These are phyloP conservation scores for Agrotis ipsilon DNA, from an alignment of 2,888 invertebrate genomes.

Conservation along the genomic window DNA sequence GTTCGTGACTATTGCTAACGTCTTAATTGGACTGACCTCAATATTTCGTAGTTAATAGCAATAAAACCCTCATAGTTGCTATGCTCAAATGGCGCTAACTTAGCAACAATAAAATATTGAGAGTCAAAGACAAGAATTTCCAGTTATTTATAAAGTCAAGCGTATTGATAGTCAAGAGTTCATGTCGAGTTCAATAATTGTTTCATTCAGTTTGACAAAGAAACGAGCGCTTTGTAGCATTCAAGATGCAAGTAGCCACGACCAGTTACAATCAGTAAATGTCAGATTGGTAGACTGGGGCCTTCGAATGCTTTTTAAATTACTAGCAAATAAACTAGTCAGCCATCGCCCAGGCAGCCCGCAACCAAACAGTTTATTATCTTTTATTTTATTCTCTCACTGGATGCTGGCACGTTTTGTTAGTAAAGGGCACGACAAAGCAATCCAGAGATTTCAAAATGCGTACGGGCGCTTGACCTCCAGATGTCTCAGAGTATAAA, in stretches of 20 bases:
- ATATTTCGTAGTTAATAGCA: slow-evolving; percentile 30
- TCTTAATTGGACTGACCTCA: slow-evolving; percentile 56
- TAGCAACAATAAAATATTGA: slow-evolving; percentile 6
- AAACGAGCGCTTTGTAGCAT: slow-evolving; percentile 35
- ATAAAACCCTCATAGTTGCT: slow-evolving; percentile 28
- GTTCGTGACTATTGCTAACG: slow-evolving; percentile 37
- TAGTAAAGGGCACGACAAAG: slow-evolving; percentile 64
- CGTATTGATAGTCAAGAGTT: slow-evolving; percentile 30
- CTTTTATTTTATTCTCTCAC: slow-evolving; percentile 73
- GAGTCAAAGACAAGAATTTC: slow-evolving; percentile 2
- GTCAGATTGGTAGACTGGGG: slow-evolving; percentile 61
- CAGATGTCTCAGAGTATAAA: slow-evolving; percentile 35
- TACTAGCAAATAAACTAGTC: slow-evolving; percentile 37
- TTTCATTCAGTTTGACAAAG: slow-evolving; percentile 44
- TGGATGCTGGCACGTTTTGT: slow-evolving; percentile 71
- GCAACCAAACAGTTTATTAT: slow-evolving; percentile 35
- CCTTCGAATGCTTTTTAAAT: slow-evolving; percentile 53
- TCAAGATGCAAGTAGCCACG: slow-evolving; percentile 29
- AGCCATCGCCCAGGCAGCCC: slow-evolving; percentile 27
- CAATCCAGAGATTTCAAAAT: slow-evolving; percentile 47
- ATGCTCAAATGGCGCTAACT: slow-evolving; percentile 9
- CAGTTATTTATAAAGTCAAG: slow-evolving; percentile 25
- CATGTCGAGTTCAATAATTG: slow-evolving; percentile 41
- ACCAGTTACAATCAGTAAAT: slow-evolving; percentile 61
- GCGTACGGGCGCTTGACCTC: slow-evolving; percentile 28